Evolutionary conservation across 2,888 invertebrate genomes (phyloP).

Genomic region (Philaethria dido): DNA sequence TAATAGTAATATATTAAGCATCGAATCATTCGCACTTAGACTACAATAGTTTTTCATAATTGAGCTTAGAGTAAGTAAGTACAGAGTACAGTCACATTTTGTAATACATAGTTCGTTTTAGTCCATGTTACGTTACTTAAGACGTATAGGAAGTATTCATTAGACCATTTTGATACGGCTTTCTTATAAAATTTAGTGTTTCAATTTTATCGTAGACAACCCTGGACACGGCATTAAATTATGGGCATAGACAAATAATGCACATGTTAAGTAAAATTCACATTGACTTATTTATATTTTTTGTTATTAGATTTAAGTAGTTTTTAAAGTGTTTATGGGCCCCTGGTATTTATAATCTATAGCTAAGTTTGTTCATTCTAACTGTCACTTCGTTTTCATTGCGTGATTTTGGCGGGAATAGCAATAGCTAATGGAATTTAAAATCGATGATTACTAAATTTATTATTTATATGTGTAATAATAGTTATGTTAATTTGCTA

Average conservation of each 20-base stretch:
- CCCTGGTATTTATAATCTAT: conserved; percentile 53
- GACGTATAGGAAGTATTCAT: conserved; percentile 34
- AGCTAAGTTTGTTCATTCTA: conserved; percentile 36
- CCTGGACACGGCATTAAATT: conserved; percentile 63
- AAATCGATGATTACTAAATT: background rate
- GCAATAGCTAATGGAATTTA: background rate
- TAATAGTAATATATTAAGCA: conserved; percentile 34
- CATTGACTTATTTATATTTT: conserved; percentile 80
- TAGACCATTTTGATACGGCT: conserved; percentile 54
- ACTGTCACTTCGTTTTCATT: conserved; percentile 39
- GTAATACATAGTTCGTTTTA: conserved; percentile 28
- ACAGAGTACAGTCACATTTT: conserved; percentile 39
- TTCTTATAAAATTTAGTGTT: conserved; percentile 53
- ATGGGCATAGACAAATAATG: conserved; percentile 69
- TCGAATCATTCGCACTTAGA: conserved; percentile 45
- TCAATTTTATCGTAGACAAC: conserved; percentile 51
- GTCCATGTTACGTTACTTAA: conserved; percentile 28
- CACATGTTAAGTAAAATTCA: conserved; percentile 81
- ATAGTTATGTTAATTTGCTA: conserved; percentile 4
- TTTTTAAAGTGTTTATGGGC: conserved; percentile 59
- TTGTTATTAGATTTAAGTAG: conserved; percentile 78
- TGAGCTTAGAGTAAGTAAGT: conserved; percentile 43
- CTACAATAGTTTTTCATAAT: conserved; percentile 40
- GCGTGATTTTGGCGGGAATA: conserved; percentile 1
- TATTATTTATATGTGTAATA: conserved; percentile 6